These are phyloP conservation scores for Linnaemya vulpina DNA, from an alignment of 2,888 invertebrate genomes.

Conservation along the genomic window DNA sequence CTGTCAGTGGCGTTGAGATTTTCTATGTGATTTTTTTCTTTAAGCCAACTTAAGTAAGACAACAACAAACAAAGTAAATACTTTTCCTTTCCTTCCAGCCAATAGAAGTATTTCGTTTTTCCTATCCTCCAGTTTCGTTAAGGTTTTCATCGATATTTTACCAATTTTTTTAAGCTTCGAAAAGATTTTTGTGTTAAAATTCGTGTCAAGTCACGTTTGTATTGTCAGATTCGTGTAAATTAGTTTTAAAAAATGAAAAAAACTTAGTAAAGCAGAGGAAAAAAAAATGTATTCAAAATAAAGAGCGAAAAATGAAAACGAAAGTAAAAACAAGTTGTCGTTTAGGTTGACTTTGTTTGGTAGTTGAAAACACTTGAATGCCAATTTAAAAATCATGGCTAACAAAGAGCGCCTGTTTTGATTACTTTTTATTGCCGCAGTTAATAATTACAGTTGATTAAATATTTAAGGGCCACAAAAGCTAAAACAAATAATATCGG, in stretches of 20 bases:
- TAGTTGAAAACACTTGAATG: background rate
- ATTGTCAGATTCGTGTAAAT: slow-evolving; percentile 38
- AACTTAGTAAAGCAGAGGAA: background rate
- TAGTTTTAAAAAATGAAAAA: slow-evolving; percentile 18
- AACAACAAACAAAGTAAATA: slow-evolving; percentile 6
- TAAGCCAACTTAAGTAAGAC: slow-evolving; percentile 38
- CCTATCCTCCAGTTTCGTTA: slow-evolving; percentile 10
- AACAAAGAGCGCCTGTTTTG: background rate
- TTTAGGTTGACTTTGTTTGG: slow-evolving; percentile 13
- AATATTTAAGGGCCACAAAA: background rate
- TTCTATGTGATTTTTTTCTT: background rate
- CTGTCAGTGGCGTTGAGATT: background rate
- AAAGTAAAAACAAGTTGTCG: slow-evolving; percentile 48
- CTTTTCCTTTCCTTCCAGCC: slow-evolving; percentile 53
- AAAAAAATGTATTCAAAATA: slow-evolving; percentile 9
- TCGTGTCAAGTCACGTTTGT: slow-evolving; percentile 65
- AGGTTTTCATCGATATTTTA: background rate
- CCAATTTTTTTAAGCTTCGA: background rate
- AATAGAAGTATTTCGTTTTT: background rate
- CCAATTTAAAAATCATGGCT: slow-evolving; percentile 33
- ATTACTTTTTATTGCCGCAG: background rate
- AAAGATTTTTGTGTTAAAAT: slow-evolving; percentile 55
- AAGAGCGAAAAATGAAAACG: slow-evolving; percentile 48
- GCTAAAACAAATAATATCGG: background rate
- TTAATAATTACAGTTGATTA: background rate